These are phyloP conservation scores for Pseudopodoces humilis DNA, from an alignment of 2,113 vertebrate genomes.

Conservation along the genomic window DNA sequence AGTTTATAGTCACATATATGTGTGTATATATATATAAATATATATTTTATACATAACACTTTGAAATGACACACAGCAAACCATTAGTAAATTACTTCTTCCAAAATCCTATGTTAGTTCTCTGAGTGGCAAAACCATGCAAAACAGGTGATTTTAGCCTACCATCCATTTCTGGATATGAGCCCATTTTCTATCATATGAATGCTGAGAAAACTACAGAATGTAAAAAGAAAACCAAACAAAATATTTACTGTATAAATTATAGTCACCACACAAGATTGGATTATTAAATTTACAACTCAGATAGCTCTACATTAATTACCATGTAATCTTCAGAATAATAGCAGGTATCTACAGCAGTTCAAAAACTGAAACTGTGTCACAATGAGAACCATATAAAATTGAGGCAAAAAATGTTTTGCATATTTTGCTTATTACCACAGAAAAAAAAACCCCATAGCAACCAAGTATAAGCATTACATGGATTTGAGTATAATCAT, in stretches of 20 bases:
- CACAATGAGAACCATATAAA: not conserved
- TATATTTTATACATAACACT: not conserved
- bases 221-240: slow-evolving; percentile 55
- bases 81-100: slow-evolving; percentile 70
- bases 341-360: not conserved
- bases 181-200: slow-evolving; percentile 92
- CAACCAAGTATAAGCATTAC: not conserved
- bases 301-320: not conserved
- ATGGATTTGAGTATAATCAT: not conserved
- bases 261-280: not conserved
- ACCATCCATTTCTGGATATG: slow-evolving; percentile 99
- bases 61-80: slow-evolving; percentile 41
- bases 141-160: slow-evolving; percentile 73
- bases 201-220: slow-evolving; percentile 84
- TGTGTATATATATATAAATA: not conserved
- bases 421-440: not conserved
- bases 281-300: not conserved
- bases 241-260: not conserved
- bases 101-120: slow-evolving; percentile 54
- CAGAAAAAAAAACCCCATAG: not conserved
- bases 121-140: slow-evolving; percentile 65
- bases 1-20: not conserved
- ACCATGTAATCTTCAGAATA: not conserved
- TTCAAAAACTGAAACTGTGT: not conserved
- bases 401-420: not conserved